Evolutionary conservation across 2,797 vertebrate genomes (phyloP).

Genomic region (Cryptoprocta ferox): DNA sequence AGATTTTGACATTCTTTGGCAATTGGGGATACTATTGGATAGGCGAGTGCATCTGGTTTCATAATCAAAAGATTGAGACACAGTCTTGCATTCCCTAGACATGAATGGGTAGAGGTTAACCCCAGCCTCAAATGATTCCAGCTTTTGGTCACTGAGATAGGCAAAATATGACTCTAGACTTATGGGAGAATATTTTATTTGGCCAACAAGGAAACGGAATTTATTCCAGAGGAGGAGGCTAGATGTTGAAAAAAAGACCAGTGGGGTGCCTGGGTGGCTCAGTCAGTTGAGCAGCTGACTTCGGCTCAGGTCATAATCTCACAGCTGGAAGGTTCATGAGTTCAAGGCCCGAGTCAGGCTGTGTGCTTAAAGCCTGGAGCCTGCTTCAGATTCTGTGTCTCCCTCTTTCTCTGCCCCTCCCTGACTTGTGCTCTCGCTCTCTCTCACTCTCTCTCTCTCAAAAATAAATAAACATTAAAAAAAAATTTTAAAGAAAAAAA

Average conservation of each 20-base stretch:
- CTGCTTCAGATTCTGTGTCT: no score
- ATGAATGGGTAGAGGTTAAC: neutral
- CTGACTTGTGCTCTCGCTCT: no score
- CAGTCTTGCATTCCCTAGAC: neutral
- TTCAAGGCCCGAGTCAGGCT: no score
- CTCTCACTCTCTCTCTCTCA: no score
- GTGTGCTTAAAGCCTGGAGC: no score
- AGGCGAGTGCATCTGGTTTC: neutral
- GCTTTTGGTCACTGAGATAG: neutral
- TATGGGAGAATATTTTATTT: slow-evolving; percentile 40
- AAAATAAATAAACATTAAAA: no score
- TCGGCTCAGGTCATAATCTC: no score
- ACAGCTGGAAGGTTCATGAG: no score
- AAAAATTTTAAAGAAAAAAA: neutral
- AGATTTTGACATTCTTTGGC: neutral
- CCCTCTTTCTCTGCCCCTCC: no score
- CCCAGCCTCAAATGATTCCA: neutral
- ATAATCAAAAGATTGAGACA: slow-evolving; percentile 3
- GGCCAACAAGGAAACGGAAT: neutral
- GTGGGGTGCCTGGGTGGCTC: no score
- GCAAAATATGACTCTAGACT: neutral
- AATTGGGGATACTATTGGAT: neutral
- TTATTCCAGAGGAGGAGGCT: slow-evolving; percentile 5
- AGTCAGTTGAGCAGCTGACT: no score
- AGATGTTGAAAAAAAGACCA: neutral